Evolutionary conservation across 2,797 vertebrate species (phyloP), one percentile per base, ranked within the genome.

Genomic region (Labroides dimidiatus): DNA sequence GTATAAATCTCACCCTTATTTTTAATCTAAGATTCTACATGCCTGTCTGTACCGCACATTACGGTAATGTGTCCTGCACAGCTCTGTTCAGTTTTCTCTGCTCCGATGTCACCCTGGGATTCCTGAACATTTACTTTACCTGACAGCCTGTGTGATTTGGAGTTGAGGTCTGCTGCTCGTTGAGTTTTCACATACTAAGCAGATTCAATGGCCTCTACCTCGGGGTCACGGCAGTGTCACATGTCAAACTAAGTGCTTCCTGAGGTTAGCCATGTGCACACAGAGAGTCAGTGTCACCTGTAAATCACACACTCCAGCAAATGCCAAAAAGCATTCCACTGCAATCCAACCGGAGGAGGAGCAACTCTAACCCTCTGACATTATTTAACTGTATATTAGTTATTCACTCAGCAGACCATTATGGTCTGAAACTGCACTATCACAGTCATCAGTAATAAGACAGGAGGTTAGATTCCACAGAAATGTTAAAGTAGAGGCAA

Each of bases 211-310:
- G 12, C 12, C 70, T 78, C 49, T 72, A 75, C 53, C 60, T 73
- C 1, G 75, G 67, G 84, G 78, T 86, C 87, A 85, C 49, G 21
- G 59, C 42, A 77, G 68, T 66, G 82, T 84, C 78, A 84, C 39
- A 74, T 78, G 77, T 86, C 86, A 89, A 82, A 63, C 70, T 72
- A 81, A 86, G 78, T 78, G 82, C 81, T 86, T 89, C 82, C 81
- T 83, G 82, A 75, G 80, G 80, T 83, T 77, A 75, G 70, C 76
- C 78, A 71, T 78, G 75, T 72, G 80, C 75, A 69, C 64, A 64
- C 78, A 66, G 43, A 45, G 12, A 83, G 73, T 76, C 73, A 53
- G 52, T 52, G 82, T 88, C 76, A 81, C 64, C 72, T 77, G 76
- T 85, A 84, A 88, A 81, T 85, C 77, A 82, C 77, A 82, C 65